phyloP scores from a whole-genome alignment of 2,113 vertebrate species.

The Siniperca knerii region DNA sequence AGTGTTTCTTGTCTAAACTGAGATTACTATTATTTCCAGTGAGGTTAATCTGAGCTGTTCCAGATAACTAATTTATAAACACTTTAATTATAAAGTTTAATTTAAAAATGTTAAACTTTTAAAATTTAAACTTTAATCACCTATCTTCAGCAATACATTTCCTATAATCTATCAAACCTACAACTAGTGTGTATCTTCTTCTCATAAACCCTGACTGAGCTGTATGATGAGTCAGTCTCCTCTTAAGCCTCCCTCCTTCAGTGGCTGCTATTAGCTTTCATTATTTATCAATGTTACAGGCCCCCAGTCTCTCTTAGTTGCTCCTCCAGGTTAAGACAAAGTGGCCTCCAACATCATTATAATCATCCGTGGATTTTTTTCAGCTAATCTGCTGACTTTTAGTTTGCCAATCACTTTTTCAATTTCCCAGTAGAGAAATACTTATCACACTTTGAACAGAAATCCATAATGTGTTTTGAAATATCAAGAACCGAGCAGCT shows the following conservation, averaged over 20 bases:
- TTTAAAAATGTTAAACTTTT: too few species aligned
- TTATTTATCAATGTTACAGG: conserved; percentile 20
- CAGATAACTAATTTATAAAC: too few species aligned
- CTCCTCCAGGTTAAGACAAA: not conserved
- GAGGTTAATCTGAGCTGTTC: not conserved
- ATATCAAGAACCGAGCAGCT: not conserved
- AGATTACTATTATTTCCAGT: not conserved
- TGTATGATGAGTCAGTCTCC: not conserved
- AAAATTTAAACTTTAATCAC: not conserved
- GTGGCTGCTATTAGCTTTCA: conserved; percentile 22
- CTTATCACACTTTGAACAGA: not conserved
- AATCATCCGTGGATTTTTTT: not conserved
- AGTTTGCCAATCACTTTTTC: not conserved
- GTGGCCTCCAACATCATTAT: not conserved
- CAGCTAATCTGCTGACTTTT: not conserved
- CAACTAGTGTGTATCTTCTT: not conserved
- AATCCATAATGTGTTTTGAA: not conserved
- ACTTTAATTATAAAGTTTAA: too few species aligned
- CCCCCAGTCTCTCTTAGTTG: not conserved
- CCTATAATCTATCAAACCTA: too few species aligned
- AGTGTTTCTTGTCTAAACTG: not conserved
- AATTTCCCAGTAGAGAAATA: not conserved
- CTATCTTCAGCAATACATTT: not conserved
- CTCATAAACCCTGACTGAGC: not conserved
- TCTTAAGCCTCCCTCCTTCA: not conserved